A percentile compares a stretch with the other conserved stretches of the same genome.
These are phyloP conservation scores for Aleiodes leptofemur DNA, from an alignment of 2,888 invertebrate genomes.

Conservation along the genomic window DNA sequence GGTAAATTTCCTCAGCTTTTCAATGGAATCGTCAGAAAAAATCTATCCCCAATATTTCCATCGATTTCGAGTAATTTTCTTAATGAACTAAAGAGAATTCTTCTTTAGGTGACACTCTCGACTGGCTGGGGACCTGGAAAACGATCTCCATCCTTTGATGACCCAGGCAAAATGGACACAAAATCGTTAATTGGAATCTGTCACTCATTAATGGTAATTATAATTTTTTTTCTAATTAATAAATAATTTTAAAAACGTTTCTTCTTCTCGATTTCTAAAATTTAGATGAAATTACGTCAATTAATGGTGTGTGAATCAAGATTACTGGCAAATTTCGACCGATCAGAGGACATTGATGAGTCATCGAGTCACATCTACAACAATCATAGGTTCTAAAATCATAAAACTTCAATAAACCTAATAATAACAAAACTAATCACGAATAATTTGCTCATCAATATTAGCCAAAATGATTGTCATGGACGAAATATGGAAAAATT, in stretches of 20 bases:
- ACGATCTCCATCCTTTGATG: constrained; percentile 33
- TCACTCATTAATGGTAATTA: constrained; percentile 42
- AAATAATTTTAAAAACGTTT: neutral
- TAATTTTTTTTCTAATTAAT: neutral
- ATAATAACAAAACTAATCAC: neutral
- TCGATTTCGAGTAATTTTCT: no score
- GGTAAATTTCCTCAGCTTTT: no score
- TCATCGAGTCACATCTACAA: neutral
- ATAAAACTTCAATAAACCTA: neutral
- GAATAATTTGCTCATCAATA: neutral
- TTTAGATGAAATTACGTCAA: constrained; percentile 43
- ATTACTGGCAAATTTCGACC: constrained; percentile 4
- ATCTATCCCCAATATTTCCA: no score
- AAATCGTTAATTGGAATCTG: constrained; percentile 36
- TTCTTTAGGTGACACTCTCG: constrained; percentile 49
- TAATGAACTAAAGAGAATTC: neutral
- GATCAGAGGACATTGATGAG: constrained; percentile 10
- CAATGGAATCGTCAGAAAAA: no score
- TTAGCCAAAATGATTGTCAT: no score
- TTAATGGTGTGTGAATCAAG: constrained; percentile 34
- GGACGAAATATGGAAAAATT: no score
- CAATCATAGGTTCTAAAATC: neutral
- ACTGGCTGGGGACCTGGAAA: constrained; percentile 55
- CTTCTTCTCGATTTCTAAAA: neutral
- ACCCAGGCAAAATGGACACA: constrained; percentile 33